Base-by-base conservation (phyloP, 1,140 invertebrate genomes). In the Temnothorax nylanderi region DNA sequence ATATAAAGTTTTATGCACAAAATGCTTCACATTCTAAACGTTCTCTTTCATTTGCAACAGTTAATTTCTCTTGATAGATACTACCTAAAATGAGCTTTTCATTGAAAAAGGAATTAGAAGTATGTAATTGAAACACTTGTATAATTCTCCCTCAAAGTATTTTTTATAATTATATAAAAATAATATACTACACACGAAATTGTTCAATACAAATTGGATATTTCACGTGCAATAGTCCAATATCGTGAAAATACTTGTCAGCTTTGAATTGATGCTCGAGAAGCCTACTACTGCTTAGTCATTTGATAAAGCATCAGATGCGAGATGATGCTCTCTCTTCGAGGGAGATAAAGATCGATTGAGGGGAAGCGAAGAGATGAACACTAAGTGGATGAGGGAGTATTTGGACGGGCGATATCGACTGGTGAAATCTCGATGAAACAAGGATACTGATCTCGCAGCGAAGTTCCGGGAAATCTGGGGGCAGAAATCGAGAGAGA, bases 381-480 rank as follows among this genome's bases (percentile, higher is more conserved):
- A 37, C 58, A 65, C 41, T 78, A 78, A 78, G 41, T 78, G 76
- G 26, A 78, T 78, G 60, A 65, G 60, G 13, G 56, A 26, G 21
- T 77, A 78, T 62, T 64, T 64, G 41, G 60, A 49, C 10, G 18
- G 26, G 18, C 18, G 60, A 88, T 86, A 89, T 89, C 87, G 76
- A 86, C 41, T 54, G 37, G 82, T n/a, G 62, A 86, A 89, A 65
- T 86, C 81, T 81, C 87, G 41, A 54, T 62, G 74, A 62, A 75
- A 37, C 67, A 34, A 65, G 60, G 67, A 58, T 26, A 88, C 32
- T 21, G 49, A 62, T 85, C 37, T 89, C 1, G 41, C 34, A 51
- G 72, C 54, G 54, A 89, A 89, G 44, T 85, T 81, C 47, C 4
- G 58, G 65, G 18, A 71, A 88, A 89, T 85, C 72, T 88, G 54